Evolutionary conservation across 2,113 vertebrate species (phyloP), one percentile per base, ranked within the genome.

Genomic region (Choloepus hoffmanni): DNA sequence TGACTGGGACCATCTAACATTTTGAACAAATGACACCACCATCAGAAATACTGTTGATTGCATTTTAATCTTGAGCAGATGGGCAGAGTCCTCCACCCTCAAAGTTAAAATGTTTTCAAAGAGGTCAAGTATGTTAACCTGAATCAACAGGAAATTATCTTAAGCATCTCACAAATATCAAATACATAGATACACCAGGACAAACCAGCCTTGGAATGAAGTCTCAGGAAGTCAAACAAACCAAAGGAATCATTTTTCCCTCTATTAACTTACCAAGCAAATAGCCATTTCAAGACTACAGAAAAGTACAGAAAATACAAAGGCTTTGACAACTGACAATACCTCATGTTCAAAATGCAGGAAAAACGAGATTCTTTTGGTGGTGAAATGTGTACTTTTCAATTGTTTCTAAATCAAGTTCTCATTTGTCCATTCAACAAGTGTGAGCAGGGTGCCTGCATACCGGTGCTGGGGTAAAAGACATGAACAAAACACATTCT

Each of bases 291-390:
- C 23, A 70, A 91, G 45, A 58, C 63, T 68, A 67, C 18, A 88
- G 33, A 81, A 81, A 90, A 73, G 18, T 28, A 40, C 48, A 8
- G 55, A 16, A 74, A 74, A 93, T 28, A 77, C 90, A 74, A 92
- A 40, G 50, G 2, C 19, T 88, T 82, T 68, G 30, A 85, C 53
- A 67, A 55, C 45, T 48, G 30, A 73, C 26, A 50, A 2, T 36
- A 68, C 5, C 36, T 91, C 40, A 2, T 28, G 40, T 68, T 95
- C 67, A 93, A 62, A 88, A 94, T 90, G 30, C 21, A 74, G 55
- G 43, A 91, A 95, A 95, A 95, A 58, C 19, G 65, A 73, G 88
- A 48, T 48, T 33, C 50, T 26, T 43, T 36, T 85, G 48, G 26
- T 12, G 24, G 26, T 67, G 77, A 94, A 87, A 60, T 83, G 40